These are phyloP conservation scores for Acrossocheilus fasciatus DNA, from an alignment of 2,797 vertebrate genomes.

Conservation along the genomic window DNA sequence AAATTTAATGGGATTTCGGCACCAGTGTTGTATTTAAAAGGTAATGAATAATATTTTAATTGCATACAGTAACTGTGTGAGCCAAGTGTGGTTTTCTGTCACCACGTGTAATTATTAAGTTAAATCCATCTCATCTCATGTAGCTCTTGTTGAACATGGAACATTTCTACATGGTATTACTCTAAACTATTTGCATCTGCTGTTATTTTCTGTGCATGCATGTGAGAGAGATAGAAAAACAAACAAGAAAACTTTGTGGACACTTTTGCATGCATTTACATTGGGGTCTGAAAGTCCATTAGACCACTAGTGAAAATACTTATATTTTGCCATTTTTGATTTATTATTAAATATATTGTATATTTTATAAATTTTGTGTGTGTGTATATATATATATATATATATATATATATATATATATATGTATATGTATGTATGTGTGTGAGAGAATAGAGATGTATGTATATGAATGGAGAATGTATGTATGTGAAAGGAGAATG, in stretches of 20 bases:
- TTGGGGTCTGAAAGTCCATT: neutral
- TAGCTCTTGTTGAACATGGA: slow-evolving; percentile 37
- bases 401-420: too few relatives aligned
- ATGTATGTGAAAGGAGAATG: too few relatives aligned
- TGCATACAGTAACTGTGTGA: slow-evolving; percentile 83
- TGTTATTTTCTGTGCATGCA: neutral
- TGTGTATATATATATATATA: too few relatives aligned
- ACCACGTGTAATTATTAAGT: slow-evolving; percentile 83
- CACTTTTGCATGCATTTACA: neutral
- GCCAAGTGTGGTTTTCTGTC: slow-evolving; percentile 77
- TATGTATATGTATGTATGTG: too few relatives aligned
- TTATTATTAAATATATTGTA: neutral
- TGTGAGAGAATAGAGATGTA: too few relatives aligned
- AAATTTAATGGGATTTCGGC: slow-evolving; percentile 86
- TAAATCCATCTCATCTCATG: slow-evolving; percentile 62
- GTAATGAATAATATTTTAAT: slow-evolving; percentile 89
- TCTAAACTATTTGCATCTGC: slow-evolving; percentile 11
- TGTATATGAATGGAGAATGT: too few relatives aligned
- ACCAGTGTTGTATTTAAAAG: slow-evolving; percentile 85
- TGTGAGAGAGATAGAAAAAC: neutral
- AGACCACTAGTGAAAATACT: neutral
- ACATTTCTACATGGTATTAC: slow-evolving; percentile 7
- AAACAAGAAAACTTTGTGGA: neutral
- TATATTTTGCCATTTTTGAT: neutral
- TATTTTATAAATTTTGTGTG: neutral